Evolutionary conservation across 1,140 invertebrate genomes (phyloP).

Genomic region (Bathynomus jamesi): DNA sequence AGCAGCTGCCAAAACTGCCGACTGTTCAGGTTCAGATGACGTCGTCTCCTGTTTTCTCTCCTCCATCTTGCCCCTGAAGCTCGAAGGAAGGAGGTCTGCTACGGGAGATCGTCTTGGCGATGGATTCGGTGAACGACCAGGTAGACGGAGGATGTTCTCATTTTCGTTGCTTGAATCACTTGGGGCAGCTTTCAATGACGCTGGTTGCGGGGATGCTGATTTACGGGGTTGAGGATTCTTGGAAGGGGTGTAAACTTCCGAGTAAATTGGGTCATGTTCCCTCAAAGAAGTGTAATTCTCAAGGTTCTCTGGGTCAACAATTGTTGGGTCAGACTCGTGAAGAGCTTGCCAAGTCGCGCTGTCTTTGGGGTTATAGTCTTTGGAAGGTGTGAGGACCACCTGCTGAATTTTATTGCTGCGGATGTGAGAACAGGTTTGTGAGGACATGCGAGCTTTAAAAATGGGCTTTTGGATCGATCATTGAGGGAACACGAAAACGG

Average conservation of each 20-base stretch:
- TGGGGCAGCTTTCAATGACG: conserved; percentile 7
- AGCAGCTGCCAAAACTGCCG: no score
- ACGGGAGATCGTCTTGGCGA: no score
- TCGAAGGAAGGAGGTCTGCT: conserved; percentile 26
- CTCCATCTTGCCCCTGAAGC: no score
- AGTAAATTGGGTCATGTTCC: conserved; percentile 34
- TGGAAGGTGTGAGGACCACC: conserved; percentile 24
- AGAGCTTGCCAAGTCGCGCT: conserved; percentile 34
- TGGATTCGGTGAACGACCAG: no score
- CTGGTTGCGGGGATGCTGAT: conserved; percentile 16
- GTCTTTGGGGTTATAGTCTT: conserved; percentile 35
- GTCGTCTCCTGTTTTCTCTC: no score
- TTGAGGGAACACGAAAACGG: not conserved
- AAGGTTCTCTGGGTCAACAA: conserved; percentile 25
- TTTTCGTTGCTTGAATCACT: no score
- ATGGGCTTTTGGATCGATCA: not conserved
- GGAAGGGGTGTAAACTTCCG: conserved; percentile 30
- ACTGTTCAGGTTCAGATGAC: no score
- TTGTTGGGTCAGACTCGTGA: conserved; percentile 26
- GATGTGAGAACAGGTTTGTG: conserved; percentile 8
- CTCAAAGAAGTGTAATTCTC: conserved; percentile 22
- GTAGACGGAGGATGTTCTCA: not conserved
- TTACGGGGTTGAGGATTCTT: no score
- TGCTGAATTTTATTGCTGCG: conserved; percentile 18
- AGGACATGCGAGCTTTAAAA: not conserved